Percentiles rank a stretch among this genome's conserved stretches.
Evolutionary conservation across 2,113 vertebrate species (phyloP).

Genomic region (Solenodon paradoxus): DNA sequence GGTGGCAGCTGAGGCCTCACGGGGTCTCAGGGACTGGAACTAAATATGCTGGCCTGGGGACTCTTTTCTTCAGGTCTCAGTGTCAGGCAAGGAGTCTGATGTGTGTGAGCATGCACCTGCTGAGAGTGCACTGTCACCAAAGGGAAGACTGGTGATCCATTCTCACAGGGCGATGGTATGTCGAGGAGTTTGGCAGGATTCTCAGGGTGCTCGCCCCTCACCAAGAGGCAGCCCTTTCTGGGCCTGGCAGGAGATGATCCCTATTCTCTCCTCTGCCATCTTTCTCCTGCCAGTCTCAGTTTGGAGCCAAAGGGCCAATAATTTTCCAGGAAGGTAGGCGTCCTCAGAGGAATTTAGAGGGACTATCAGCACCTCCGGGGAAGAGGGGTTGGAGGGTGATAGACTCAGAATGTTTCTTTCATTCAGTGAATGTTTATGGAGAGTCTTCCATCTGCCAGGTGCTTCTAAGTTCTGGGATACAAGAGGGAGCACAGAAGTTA

Average conservation of each 20-base stretch:
- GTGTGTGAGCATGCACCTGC: too few species aligned
- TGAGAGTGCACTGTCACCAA: neutral
- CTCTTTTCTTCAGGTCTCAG: neutral
- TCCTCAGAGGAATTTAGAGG: neutral
- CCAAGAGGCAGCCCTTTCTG: neutral
- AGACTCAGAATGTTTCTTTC: neutral
- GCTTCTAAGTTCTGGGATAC: neutral
- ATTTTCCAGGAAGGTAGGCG: neutral
- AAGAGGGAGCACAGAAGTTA: neutral
- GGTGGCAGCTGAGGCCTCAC: too few species aligned
- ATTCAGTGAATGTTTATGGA: neutral
- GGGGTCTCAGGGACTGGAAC: neutral
- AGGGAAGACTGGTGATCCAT: neutral
- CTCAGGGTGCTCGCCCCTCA: neutral
- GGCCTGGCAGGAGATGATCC: neutral
- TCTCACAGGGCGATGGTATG: neutral
- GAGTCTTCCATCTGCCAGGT: neutral
- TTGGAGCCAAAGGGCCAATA: neutral
- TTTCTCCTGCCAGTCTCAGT: neutral
- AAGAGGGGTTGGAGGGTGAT: neutral
- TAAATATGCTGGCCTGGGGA: neutral
- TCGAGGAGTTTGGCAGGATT: neutral
- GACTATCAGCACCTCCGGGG: neutral
- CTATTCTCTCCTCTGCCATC: neutral
- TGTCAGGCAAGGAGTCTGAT: neutral